phyloP scores from a whole-genome alignment of 2,888 invertebrate genomes.

The Ectobius pallidus region DNA sequence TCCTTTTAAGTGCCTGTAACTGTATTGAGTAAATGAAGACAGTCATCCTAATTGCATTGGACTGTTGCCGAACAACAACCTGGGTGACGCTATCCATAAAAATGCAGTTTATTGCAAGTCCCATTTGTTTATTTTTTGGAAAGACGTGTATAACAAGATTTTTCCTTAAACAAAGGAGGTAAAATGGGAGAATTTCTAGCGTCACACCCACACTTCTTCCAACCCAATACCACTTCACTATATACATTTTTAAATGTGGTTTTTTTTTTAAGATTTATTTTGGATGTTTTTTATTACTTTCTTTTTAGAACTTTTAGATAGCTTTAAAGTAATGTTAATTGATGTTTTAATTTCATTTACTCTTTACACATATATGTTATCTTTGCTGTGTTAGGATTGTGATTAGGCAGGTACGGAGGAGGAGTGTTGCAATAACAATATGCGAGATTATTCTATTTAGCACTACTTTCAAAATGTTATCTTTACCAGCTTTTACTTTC shows the following conservation, averaged over 20 bases:
- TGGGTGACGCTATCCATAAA: too few relatives aligned
- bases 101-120: not conserved
- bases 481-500: not conserved
- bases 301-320: conserved; percentile 15
- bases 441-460: not conserved
- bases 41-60: not conserved
- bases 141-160: not conserved
- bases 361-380: not conserved
- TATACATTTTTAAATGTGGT: not conserved
- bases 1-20: conserved; percentile 29
- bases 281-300: not conserved
- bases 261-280: conserved; percentile 6
- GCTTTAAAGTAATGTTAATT: conserved; percentile 3
- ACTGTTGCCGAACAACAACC: not conserved
- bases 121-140: not conserved
- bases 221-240: not conserved
- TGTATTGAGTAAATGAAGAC: conserved; percentile 4
- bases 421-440: not conserved
- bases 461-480: not conserved
- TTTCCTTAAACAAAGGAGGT: not conserved
- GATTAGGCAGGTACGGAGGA: not conserved
- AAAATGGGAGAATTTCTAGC: not conserved
- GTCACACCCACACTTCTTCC: not conserved
- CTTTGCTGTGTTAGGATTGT: not conserved
- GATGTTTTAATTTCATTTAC: conserved; percentile 6